phyloP scores from a whole-genome alignment of 2,113 vertebrate species.

The Dasypus novemcinctus region DNA sequence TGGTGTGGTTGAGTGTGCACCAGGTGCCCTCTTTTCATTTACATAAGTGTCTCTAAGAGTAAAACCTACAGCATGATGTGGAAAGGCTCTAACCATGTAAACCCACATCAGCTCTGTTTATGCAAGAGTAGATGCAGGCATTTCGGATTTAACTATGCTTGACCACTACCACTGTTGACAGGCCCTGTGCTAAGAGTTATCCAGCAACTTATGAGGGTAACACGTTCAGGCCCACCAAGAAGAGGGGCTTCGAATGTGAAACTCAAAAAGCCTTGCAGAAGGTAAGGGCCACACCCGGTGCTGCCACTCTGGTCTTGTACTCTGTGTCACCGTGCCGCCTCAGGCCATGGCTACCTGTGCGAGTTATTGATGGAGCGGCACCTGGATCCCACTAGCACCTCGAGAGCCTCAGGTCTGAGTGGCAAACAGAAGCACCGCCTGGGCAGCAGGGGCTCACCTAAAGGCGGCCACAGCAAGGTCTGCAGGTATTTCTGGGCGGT shows the following conservation, averaged over 20 bases:
- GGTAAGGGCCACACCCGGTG: not conserved
- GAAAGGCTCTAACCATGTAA: not conserved
- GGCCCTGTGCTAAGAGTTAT: not conserved
- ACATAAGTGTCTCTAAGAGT: not conserved
- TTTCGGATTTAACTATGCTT: not conserved
- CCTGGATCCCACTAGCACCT: not conserved
- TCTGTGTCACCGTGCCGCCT: rapidly evolving
- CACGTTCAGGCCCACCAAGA: not conserved
- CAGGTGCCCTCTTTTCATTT: not conserved
- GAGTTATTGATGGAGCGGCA: not conserved
- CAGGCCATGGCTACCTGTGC: rapidly evolving
- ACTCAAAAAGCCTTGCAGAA: not conserved
- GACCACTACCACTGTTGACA: not conserved
- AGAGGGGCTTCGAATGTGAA: not conserved
- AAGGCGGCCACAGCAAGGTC: conserved; percentile 92
- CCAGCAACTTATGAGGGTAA: not conserved
- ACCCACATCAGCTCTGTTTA: not conserved
- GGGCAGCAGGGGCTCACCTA: conserved; percentile 83
- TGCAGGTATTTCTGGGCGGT: conserved; percentile 97
- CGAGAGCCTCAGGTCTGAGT: not conserved
- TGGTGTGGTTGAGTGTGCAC: not conserved
- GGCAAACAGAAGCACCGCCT: not conserved
- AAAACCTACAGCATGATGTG: not conserved
- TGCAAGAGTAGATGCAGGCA: not conserved
- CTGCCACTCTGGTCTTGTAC: not conserved